Evolutionary conservation across 2,888 invertebrate species (phyloP), one percentile per base, ranked within the genome.

Genomic region (Paralinhomoeus sp.): DNA sequence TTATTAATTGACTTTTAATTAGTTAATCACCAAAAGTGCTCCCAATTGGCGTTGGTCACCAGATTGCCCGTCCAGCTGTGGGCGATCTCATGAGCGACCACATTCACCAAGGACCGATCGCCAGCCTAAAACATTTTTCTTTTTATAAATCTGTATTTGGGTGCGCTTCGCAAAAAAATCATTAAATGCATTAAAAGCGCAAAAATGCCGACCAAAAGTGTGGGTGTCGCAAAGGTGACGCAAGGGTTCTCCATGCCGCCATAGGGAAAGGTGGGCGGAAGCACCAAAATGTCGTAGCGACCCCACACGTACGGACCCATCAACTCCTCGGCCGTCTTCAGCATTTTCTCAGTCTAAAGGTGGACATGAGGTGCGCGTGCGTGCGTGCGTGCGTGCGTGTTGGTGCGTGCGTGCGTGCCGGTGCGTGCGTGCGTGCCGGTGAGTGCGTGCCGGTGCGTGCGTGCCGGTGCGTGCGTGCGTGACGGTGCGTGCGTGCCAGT

Each of bases 231-330:
- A 65, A 91, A 91, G 0, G 87, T 89, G 41, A 91, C 66, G 61
- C 87, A 87, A 0, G 89, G 89, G 69, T 91, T 89, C 66, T 91
- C 89, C 89, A 91, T 91, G 21, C 89, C 89, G 1, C 89, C 89
- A 61, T 76, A 87, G 0, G 89, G 84, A 69, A 89, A 91, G 50
- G 79, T 78, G 1, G 87, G 83, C 0, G 89, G 89, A 58, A 91
- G 71, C 35, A 89, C 80, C 34, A 91, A 67, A 46, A 72, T 56
- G 65, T 89, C 87, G 63, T 89, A 91, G 3, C 35, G 73, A 7
- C 77, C 77, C 85, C 85, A 87, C 43, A 80, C 77, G 63, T 87
- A 87, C 0, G 77, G 76, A 0, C 87, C 87, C 58, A 82, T 77
- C 48, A 87, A 67, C 1, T 72, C 71, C 61, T 84, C 81, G 0